Conservation (phyloP, 2,888 invertebrate species). For the Acanthosepion pharaonis region DNA sequence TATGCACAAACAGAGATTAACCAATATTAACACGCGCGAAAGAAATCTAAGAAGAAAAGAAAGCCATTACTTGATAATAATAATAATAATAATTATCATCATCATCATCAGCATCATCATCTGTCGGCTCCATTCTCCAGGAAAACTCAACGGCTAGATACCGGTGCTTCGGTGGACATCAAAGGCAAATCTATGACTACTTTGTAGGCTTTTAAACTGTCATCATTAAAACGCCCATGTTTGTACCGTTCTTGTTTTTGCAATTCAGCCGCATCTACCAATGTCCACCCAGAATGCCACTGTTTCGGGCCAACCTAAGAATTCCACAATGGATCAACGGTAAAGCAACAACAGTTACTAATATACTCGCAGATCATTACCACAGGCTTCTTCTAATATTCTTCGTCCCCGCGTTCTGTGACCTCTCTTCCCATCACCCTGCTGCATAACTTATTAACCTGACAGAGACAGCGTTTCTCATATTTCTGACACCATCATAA, state of each 20-base stretch:
- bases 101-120: too few species aligned
- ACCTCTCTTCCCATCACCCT: background rate
- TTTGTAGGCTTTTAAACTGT: background rate
- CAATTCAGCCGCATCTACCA: background rate
- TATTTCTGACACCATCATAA: background rate
- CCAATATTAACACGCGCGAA: background rate
- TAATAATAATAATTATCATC: too few species aligned
- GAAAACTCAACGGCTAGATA: background rate
- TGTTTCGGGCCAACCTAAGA: background rate
- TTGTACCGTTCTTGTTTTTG: background rate
- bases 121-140: too few species aligned
- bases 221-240: background rate
- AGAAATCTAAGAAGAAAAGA: background rate
- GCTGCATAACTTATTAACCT: background rate
- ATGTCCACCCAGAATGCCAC: background rate
- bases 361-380: background rate
- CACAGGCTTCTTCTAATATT: background rate
- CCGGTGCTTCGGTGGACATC: background rate
- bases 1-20: background rate
- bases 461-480: background rate
- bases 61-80: background rate
- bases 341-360: slow-evolving; percentile 6
- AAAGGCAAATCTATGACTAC: background rate
- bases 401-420: background rate
- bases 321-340: background rate